Base-by-base conservation (phyloP, 2,113 vertebrate genomes). In the Carassius gibelio region DNA sequence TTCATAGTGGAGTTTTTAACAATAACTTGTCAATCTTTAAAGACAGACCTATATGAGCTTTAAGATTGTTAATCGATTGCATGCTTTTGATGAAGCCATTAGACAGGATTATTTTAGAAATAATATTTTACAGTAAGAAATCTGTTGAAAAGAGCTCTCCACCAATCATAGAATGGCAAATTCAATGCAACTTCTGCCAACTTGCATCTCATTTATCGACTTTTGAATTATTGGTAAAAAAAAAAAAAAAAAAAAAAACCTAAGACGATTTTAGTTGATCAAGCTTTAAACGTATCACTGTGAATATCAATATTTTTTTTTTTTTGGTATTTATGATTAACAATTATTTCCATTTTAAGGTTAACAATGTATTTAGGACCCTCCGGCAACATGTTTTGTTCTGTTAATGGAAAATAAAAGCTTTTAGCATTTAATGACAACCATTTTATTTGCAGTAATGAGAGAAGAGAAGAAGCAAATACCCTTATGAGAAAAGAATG, bases 361-460 rank as follows among this genome's bases (percentile, higher is more conserved):
- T 68, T 10, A 19, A 26, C 61, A 81, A 81, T 19, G 38, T 26
- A 13, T 11, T 34, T 50, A 81, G 8, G 13, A 7, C 15, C 59
- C 13, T 23, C 34, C 1, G 6, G n/a, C 38, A 11, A 45, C 21
- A 81, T 48, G 38, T 19, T 26, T 50, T 81, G 38, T 42, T 42
- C 17, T 61, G 19, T 64, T 66, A 64, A 4, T 30, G 45, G 61
- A 52, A 81, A 69, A 81, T 82, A 2, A 59, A 80, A 80, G 77
- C 77, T 71, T 82, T 81, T 62, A 62, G 36, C 26, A 62, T 81
- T 64, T 66, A 66, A 81, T 48, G 57, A 36, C 57, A 66, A 17
- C 64, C 64, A 30, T 82, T 72, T 82, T 55, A 71, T 82, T 82
- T 72, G 48, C 81, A 36, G 26, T 72, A 72, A 82, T 72, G 66